These are phyloP conservation scores for Lucifuga dentata DNA, from an alignment of 2,113 vertebrate genomes.

Conservation along the genomic window DNA sequence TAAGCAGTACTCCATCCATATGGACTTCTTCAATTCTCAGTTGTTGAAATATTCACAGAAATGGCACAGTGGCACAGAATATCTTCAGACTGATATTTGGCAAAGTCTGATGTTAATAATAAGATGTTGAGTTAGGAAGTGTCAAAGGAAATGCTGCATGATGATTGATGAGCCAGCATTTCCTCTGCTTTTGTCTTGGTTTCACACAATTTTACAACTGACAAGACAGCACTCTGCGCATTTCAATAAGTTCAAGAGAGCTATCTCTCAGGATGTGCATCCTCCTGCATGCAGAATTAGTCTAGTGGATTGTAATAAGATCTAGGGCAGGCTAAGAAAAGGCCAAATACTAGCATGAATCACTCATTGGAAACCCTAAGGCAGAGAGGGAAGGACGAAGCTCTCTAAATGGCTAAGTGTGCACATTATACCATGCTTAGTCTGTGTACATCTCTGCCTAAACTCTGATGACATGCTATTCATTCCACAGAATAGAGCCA, in stretches of 20 bases:
- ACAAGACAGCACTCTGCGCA: constrained; percentile 77
- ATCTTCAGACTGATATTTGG: constrained; percentile 64
- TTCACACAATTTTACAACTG: constrained; percentile 82
- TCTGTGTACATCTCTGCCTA: constrained; percentile 40
- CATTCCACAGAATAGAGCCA: constrained; percentile 29
- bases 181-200: constrained; percentile 76
- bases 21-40: constrained; percentile 58
- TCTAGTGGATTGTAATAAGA: constrained; percentile 80
- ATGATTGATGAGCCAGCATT: constrained; percentile 79
- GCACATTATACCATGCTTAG: constrained; percentile 43
- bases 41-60: constrained; percentile 69
- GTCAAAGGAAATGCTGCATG: constrained; percentile 72
- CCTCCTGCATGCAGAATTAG: constrained; percentile 80
- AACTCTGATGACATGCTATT: constrained; percentile 41
- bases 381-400: constrained; percentile 63
- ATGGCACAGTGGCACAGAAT: constrained; percentile 58
- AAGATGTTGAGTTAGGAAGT: constrained; percentile 70
- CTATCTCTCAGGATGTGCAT: constrained; percentile 75
- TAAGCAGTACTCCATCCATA: constrained; percentile 50
- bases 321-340: constrained; percentile 80
- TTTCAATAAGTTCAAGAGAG: constrained; percentile 81
- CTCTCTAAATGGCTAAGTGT: constrained; percentile 59
- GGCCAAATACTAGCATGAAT: constrained; percentile 82
- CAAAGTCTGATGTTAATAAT: constrained; percentile 72
- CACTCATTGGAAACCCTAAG: constrained; percentile 71